Evolutionary conservation across 2,113 vertebrate genomes (phyloP).

Genomic region (Budorcas taxicolor): DNA sequence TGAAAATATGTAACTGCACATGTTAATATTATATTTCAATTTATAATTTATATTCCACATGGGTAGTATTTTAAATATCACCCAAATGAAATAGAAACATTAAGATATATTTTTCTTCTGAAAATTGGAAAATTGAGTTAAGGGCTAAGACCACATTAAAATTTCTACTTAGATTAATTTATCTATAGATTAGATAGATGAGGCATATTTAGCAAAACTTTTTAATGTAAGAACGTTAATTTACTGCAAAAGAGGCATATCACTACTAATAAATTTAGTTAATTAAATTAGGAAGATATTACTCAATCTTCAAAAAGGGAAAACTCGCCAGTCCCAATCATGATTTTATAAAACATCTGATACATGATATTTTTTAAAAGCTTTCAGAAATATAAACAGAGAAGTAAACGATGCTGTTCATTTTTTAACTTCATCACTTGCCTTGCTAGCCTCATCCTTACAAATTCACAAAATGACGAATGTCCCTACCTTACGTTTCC

Average conservation of each 20-base stretch:
- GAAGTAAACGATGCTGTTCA: conserved; percentile 57
- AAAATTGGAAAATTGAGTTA: conserved; percentile 22
- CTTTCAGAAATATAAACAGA: conserved; percentile 72
- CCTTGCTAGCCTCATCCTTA: conserved; percentile 68
- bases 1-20: not conserved
- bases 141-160: not conserved
- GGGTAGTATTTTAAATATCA: not conserved
- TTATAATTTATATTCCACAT: not conserved
- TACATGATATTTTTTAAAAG: conserved; percentile 71
- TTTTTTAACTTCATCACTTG: conserved; percentile 11
- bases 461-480: conserved; percentile 70
- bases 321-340: conserved; percentile 69
- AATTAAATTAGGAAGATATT: conserved; percentile 73
- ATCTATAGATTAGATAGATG: not conserved
- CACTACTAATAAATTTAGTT: conserved; percentile 20
- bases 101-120: not conserved
- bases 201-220: not conserved
- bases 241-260: conserved; percentile 19
- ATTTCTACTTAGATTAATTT: conserved; percentile 10
- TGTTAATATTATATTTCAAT: conserved; percentile 26
- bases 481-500: conserved; percentile 69
- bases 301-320: conserved; percentile 74
- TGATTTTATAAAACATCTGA: conserved; percentile 76
- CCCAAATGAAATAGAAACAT: not conserved
- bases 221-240: conserved; percentile 22